Evolutionary conservation across 2,113 vertebrate genomes (phyloP).

Genomic region (Balaeniceps rex): DNA sequence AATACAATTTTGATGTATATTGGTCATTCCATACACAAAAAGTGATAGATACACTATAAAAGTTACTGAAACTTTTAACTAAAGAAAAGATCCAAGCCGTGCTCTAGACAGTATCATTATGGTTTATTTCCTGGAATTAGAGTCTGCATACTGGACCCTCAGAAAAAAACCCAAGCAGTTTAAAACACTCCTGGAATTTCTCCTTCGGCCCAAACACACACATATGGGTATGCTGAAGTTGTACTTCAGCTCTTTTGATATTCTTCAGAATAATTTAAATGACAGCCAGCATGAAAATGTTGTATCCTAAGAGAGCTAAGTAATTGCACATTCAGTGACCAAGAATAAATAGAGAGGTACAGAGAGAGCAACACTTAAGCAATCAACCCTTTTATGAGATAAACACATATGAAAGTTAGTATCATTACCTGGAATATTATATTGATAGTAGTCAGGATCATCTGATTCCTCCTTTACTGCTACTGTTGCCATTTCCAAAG

Average conservation of each 20-base stretch:
- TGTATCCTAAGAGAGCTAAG: not conserved
- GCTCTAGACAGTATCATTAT: not conserved
- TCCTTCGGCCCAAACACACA: not conserved
- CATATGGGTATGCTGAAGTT: not conserved
- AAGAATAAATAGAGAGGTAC: not conserved
- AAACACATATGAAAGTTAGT: not conserved
- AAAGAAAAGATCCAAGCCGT: not conserved
- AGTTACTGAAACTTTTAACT: not conserved
- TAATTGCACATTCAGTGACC: not conserved
- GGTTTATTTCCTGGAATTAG: not conserved
- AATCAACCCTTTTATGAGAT: not conserved
- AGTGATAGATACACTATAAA: not conserved
- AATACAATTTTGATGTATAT: not conserved
- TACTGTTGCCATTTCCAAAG: slow-evolving; percentile 59
- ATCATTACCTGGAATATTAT: slow-evolving; percentile 71
- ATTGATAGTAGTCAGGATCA: slow-evolving; percentile 74
- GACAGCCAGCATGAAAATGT: not conserved
- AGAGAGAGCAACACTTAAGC: not conserved
- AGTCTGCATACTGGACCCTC: not conserved
- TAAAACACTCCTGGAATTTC: not conserved
- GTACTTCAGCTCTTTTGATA: not conserved
- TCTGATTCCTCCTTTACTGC: slow-evolving; percentile 75
- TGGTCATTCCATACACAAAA: not conserved
- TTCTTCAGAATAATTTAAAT: not conserved
- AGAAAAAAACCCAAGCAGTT: not conserved